Base-by-base conservation (phyloP, 1,140 invertebrate genomes). In the Tetraneura akinire region DNA sequence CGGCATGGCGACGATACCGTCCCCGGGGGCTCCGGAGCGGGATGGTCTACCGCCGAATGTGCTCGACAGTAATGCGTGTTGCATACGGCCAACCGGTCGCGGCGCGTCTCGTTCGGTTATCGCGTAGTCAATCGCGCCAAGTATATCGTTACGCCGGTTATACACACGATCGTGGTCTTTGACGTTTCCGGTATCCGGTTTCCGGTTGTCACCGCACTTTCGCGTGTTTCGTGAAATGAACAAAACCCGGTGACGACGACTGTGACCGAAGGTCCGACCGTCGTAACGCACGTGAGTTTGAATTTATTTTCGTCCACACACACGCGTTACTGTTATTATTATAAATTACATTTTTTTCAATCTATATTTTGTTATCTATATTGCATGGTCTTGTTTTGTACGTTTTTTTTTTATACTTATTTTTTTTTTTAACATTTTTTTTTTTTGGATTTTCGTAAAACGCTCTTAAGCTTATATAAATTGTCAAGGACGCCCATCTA, bases 21-120 rank as follows among this genome's bases (percentile, higher is more conserved):
- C 49, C 47, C 45, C 45, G 49, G 47, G 49, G 29, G 10, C 32
- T 42, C 37, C 13, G 18, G 51, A 23, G 21, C 51, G 13, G 13
- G 53, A 42, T 14, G n/a, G 37, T 8, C 32, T 37, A 14, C 37
- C 55, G 16, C 16, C 74, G 4, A 78, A 60, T 37, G 53, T n/a
- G 55, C 74, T 21, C 37, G 37, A 37, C 74, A 78, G 74, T 78
- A 6, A 62, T 78, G 74, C 37, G 74, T 60, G 53, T 78, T 78
- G 74, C 74, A 14, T 78, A 9, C 21, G 55, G 32, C 74, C 21
- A 78, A 62, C 74, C 55, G 32, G 71, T 76, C 37, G 55, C 74
- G 74, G 74, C 55, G 74, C 21, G 74, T 68, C 26, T 37, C n/a
- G 66, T 68, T 45, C 21, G 9, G 10, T 11, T 29, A 29, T 37